A percentile compares a stretch with the other conserved stretches of the same genome.
Evolutionary conservation across 2,113 vertebrate genomes (phyloP).

Genomic region (Cottus gobio): DNA sequence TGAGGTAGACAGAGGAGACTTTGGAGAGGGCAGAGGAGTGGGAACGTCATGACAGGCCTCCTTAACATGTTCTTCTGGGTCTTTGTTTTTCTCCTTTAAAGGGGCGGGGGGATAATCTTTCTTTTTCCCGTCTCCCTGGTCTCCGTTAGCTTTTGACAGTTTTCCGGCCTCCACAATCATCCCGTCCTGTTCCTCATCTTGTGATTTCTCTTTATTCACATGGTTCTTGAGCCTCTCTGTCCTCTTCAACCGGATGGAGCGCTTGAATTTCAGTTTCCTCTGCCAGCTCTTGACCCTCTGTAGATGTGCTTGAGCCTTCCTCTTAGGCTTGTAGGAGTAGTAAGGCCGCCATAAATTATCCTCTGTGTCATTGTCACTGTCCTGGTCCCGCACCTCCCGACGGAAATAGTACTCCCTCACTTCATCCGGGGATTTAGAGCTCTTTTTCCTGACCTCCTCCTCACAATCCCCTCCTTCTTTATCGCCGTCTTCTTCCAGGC

Average conservation of each 20-base stretch:
- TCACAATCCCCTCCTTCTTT: slow-evolving; percentile 52
- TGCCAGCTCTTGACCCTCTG: slow-evolving; percentile 87
- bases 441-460: slow-evolving; percentile 65
- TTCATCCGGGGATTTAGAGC: slow-evolving; percentile 65
- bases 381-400: slow-evolving; percentile 84
- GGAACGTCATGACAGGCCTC: slow-evolving; percentile 36
- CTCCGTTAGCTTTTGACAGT: slow-evolving; percentile 36
- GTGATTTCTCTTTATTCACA: slow-evolving; percentile 68
- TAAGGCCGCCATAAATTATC: slow-evolving; percentile 93
- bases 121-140: slow-evolving; percentile 42
- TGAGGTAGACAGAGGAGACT: slow-evolving; percentile 69
- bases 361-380: slow-evolving; percentile 86
- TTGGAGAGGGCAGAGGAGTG: slow-evolving; percentile 62
- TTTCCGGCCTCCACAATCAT: slow-evolving; percentile 39
- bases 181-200: slow-evolving; percentile 62
- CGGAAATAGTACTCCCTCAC: slow-evolving; percentile 82
- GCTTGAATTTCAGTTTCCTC: slow-evolving; percentile 83
- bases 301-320: slow-evolving; percentile 83
- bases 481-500: slow-evolving; percentile 63
- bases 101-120: slow-evolving; percentile 38
- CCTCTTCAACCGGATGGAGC: slow-evolving; percentile 82
- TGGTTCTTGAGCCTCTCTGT: slow-evolving; percentile 80
- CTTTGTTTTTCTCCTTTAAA: slow-evolving; percentile 66
- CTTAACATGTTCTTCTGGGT: slow-evolving; percentile 54
- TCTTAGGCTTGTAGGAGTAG: slow-evolving; percentile 92